Conservation (phyloP, 1,140 invertebrate species). For the Triops longicaudatus region DNA sequence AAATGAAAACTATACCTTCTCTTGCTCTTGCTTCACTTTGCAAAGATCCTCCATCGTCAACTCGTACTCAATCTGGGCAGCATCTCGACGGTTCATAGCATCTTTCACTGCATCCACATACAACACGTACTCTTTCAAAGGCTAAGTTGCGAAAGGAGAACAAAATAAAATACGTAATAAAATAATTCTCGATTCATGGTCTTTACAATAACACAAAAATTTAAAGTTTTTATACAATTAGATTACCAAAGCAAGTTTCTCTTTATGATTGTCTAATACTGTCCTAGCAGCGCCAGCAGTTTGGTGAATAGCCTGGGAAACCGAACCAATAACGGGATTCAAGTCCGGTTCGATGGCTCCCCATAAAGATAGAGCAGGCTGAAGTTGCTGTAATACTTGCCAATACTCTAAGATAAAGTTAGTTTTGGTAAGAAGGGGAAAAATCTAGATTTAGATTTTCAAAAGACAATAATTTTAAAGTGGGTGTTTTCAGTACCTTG, state of each 20-base stretch:
- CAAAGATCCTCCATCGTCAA: constrained; percentile 54
- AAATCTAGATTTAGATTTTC: neutral
- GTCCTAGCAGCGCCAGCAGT: constrained; percentile 46
- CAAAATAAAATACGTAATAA: neutral
- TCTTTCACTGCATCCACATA: constrained; percentile 61
- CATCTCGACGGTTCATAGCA: constrained; percentile 54
- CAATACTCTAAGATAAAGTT: constrained; percentile 42
- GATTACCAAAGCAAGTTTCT: constrained; percentile 30
- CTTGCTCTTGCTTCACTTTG: constrained; percentile 53
- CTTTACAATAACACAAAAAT: neutral
- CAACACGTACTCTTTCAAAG: constrained; percentile 58
- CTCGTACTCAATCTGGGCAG: constrained; percentile 61
- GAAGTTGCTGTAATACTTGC: constrained; percentile 46
- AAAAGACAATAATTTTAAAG: neutral
- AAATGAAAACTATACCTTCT: constrained; percentile 45
- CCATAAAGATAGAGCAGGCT: constrained; percentile 50
- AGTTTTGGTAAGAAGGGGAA: neutral
- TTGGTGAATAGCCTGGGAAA: constrained; percentile 44
- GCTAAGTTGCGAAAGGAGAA: constrained; percentile 36
- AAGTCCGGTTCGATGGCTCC: constrained; percentile 47
- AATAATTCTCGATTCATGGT: neutral
- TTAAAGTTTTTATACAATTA: neutral
- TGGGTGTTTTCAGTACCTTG: constrained; percentile 41
- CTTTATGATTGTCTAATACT: constrained; percentile 37
- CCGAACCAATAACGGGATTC: constrained; percentile 42